Percentiles rank a stretch among this genome's conserved stretches.
phyloP scores from a whole-genome alignment of 2,113 vertebrate species.

The Dascyllus trimaculatus region DNA sequence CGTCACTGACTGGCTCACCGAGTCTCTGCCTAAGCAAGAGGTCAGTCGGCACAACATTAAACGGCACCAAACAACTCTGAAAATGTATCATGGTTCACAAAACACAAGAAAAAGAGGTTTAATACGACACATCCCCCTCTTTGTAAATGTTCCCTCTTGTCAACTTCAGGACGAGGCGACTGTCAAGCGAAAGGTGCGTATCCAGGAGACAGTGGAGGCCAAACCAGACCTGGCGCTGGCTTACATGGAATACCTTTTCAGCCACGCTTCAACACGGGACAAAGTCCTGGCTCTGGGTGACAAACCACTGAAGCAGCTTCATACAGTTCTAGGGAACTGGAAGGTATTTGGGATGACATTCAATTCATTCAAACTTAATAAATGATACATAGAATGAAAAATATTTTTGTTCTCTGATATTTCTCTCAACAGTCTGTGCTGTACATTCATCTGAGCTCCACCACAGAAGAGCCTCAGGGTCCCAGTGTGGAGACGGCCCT shows the following conservation, averaged over 20 bases:
- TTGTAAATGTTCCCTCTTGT: neutral
- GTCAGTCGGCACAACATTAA: constrained; percentile 64
- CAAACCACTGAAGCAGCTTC: constrained; percentile 86
- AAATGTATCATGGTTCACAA: neutral
- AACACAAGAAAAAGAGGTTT: neutral
- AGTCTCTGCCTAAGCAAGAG: constrained; percentile 73
- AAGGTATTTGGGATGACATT: constrained; percentile 82
- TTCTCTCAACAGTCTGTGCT: constrained; percentile 83
- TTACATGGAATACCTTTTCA: constrained; percentile 91
- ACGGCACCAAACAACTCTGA: neutral
- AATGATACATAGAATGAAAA: too few relatives aligned
- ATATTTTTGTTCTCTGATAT: neutral
- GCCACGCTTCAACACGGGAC: constrained; percentile 82
- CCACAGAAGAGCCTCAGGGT: constrained; percentile 37
- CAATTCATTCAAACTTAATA: too few relatives aligned
- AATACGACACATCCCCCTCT: neutral
- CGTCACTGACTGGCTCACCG: constrained; percentile 88
- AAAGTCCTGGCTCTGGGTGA: constrained; percentile 83
- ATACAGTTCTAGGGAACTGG: constrained; percentile 85
- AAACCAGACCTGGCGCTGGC: constrained; percentile 90
- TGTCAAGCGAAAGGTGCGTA: constrained; percentile 80
- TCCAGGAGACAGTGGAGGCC: constrained; percentile 80
- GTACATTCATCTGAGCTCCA: constrained; percentile 77
- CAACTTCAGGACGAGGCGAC: constrained; percentile 69
- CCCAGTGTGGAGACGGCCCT: constrained; percentile 81